Percentiles rank a stretch among this genome's conserved stretches.
Conservation (phyloP, 1,140 invertebrate species). For the Halyomorpha halys region DNA sequence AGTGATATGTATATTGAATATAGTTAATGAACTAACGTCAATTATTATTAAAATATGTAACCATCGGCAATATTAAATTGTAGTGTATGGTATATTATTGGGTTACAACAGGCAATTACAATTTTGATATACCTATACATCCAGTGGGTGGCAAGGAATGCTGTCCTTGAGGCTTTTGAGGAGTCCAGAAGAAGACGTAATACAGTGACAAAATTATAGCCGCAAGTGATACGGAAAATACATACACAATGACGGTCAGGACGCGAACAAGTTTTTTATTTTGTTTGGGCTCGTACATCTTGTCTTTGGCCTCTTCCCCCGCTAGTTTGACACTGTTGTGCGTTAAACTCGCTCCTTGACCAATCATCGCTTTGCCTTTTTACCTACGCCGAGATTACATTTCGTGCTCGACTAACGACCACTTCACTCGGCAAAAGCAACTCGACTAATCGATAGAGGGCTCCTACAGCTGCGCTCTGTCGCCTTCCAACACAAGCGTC, state of each 20-base stretch:
- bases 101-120: no score
- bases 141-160: constrained; percentile 16
- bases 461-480: not conserved
- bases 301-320: constrained; percentile 59
- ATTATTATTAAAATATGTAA: no score
- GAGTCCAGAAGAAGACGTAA: constrained; percentile 93
- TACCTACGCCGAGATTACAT: not conserved
- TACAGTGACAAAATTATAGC: constrained; percentile 91
- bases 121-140: constrained; percentile 19
- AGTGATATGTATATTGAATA: no score
- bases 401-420: not conserved
- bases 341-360: constrained; percentile 14
- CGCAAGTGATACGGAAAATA: constrained; percentile 87
- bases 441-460: constrained; percentile 1
- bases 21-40: no score
- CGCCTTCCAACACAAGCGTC: no score
- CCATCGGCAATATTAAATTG: no score
- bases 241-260: constrained; percentile 87
- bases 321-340: constrained; percentile 28
- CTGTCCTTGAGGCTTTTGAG: constrained; percentile 38
- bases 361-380: constrained; percentile 17
- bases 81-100: no score
- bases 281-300: constrained; percentile 55
- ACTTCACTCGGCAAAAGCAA: not conserved
- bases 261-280: constrained; percentile 83